phyloP scores from a whole-genome alignment of 2,113 vertebrate species.

The Rhineura floridana region DNA sequence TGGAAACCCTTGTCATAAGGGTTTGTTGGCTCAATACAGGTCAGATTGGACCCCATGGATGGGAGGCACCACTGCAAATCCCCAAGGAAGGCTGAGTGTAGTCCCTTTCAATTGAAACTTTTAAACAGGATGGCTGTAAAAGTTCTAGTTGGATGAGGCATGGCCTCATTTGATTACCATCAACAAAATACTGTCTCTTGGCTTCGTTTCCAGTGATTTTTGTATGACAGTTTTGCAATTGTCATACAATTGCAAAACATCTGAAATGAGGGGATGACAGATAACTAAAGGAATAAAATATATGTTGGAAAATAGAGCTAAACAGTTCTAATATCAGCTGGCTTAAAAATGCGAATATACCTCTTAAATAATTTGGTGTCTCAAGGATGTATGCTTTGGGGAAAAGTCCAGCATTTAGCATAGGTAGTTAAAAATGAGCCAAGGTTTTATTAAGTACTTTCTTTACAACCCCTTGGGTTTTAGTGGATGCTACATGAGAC shows the following conservation, averaged over 20 bases:
- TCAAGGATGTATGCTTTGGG: neutral
- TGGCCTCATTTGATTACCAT: neutral
- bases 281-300: neutral
- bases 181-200: neutral
- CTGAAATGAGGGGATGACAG: neutral
- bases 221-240: neutral
- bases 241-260: neutral
- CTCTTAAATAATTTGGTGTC: neutral
- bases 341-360: neutral
- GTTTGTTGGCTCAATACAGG: neutral
- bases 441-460: neutral
- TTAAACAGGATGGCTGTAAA: too few relatives aligned
- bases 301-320: neutral
- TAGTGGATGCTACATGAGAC: neutral
- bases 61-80: neutral
- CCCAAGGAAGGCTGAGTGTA: neutral
- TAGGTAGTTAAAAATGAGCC: neutral
- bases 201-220: neutral
- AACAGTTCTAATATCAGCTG: neutral
- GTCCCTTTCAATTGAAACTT: neutral
- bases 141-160: neutral
- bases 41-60: neutral
- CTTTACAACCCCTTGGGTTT: neutral
- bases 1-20: neutral
- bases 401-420: neutral